These are phyloP conservation scores for Benthosema pterotum DNA, from an alignment of 2,797 vertebrate species.

Conservation along the genomic window DNA sequence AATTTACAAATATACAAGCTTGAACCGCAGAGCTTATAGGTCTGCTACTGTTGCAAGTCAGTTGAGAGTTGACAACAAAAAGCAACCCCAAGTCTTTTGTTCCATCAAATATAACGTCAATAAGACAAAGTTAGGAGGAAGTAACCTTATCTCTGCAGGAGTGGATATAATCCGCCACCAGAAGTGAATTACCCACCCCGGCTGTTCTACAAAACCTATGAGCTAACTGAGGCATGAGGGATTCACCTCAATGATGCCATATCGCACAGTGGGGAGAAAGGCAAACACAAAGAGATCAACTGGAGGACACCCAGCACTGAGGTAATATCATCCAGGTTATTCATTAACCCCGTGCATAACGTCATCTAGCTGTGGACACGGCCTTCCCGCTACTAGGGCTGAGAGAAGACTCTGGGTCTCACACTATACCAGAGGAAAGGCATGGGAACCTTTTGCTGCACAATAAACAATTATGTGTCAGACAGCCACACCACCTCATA, in stretches of 20 bases:
- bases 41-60: too few relatives aligned
- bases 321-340: constrained; percentile 72
- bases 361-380: constrained; percentile 59
- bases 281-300: constrained; percentile 66
- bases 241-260: constrained; percentile 38
- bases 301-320: constrained; percentile 61
- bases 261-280: constrained; percentile 47
- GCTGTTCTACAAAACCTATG: constrained; percentile 28
- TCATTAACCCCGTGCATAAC: constrained; percentile 70
- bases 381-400: constrained; percentile 25
- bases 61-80: constrained; percentile 21
- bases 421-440: constrained; percentile 44
- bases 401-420: constrained; percentile 36
- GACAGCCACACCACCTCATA: constrained; percentile 15
- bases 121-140: constrained; percentile 35
- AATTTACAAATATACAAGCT: too few relatives aligned
- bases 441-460: constrained; percentile 47
- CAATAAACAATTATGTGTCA: constrained; percentile 63
- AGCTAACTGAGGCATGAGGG: constrained; percentile 25
- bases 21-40: too few relatives aligned
- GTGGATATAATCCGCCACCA: constrained; percentile 8
- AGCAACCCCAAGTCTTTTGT: background rate
- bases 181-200: constrained; percentile 16
- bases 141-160: constrained; percentile 17
- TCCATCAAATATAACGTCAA: constrained; percentile 8